These are phyloP conservation scores for Ophioderma brevispina DNA, from an alignment of 35 echinoderm and acorn worm species.

Conservation along the genomic window DNA sequence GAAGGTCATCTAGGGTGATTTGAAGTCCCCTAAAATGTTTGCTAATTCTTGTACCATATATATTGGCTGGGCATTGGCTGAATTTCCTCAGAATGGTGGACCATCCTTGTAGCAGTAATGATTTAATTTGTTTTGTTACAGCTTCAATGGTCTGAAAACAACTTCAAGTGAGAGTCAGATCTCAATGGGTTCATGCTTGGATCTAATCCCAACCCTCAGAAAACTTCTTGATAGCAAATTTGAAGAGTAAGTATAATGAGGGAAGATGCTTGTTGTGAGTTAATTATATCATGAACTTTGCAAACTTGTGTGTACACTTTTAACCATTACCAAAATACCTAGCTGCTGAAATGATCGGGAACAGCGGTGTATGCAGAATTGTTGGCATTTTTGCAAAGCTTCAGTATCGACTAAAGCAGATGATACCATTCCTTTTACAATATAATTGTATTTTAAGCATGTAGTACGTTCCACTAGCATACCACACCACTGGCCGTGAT, in stretches of 20 bases:
- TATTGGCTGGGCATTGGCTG: too few species aligned
- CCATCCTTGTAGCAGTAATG: too few species aligned
- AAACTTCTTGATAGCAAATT: constrained; percentile 84
- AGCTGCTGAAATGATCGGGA: neutral
- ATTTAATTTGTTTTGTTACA: too few species aligned
- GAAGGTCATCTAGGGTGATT: too few species aligned
- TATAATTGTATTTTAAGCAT: too few species aligned
- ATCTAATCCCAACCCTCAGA: constrained; percentile 76
- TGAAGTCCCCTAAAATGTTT: too few species aligned
- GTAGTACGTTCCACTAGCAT: too few species aligned
- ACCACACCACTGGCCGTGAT: too few species aligned
- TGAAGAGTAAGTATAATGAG: constrained; percentile 86
- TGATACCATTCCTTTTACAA: too few species aligned
- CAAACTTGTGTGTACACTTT: neutral
- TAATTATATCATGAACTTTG: too few species aligned
- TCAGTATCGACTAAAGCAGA: neutral
- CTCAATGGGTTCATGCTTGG: constrained; percentile 87
- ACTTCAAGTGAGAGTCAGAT: constrained; percentile 45
- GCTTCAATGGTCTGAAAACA: constrained; percentile 63
- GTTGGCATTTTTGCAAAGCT: neutral
- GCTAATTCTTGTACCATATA: too few species aligned
- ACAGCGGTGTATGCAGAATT: neutral
- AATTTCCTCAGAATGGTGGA: too few species aligned
- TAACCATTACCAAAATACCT: neutral
- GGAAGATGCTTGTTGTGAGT: neutral